Evolutionary conservation across 2,888 invertebrate species (phyloP).

Genomic region (Scaptomyza polygonia): DNA sequence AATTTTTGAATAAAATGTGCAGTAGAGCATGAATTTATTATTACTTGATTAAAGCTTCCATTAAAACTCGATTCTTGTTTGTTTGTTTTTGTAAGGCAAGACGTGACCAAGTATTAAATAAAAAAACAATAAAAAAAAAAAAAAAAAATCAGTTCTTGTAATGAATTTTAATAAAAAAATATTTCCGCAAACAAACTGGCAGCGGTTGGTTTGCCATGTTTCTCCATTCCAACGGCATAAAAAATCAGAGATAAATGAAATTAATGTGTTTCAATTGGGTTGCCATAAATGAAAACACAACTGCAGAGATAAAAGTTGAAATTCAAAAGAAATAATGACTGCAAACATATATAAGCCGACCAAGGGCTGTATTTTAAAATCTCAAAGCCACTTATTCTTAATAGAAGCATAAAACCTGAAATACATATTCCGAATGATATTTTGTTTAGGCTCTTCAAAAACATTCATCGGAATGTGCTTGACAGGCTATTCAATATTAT

Average conservation of each 20-base stretch:
- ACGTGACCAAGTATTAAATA: slow-evolving; percentile 1
- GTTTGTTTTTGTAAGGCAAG: neutral
- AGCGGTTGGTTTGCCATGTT: neutral
- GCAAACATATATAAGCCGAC: slow-evolving; percentile 3
- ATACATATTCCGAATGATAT: neutral
- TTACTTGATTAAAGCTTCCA: slow-evolving; percentile 5
- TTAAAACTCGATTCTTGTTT: neutral
- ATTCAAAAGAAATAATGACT: slow-evolving; percentile 31
- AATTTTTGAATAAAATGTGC: no score
- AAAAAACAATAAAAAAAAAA: slow-evolving; percentile 1
- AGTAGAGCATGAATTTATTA: neutral
- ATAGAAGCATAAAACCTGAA: slow-evolving; percentile 25
- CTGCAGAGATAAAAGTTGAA: slow-evolving; percentile 13
- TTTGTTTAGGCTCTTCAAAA: slow-evolving; percentile 38
- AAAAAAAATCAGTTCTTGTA: neutral
- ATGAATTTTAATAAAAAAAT: slow-evolving; percentile 6
- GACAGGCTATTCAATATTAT: neutral
- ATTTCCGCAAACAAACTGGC: slow-evolving; percentile 11
- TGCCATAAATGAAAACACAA: slow-evolving; percentile 5
- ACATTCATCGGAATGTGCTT: slow-evolving; percentile 30
- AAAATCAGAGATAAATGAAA: slow-evolving; percentile 27
- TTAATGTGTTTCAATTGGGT: slow-evolving; percentile 20
- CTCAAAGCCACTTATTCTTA: slow-evolving; percentile 44
- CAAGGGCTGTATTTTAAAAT: neutral
- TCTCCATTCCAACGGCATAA: neutral